Evolutionary conservation across 2,113 vertebrate genomes (phyloP).

Genomic region (Notarius quadriscutis): DNA sequence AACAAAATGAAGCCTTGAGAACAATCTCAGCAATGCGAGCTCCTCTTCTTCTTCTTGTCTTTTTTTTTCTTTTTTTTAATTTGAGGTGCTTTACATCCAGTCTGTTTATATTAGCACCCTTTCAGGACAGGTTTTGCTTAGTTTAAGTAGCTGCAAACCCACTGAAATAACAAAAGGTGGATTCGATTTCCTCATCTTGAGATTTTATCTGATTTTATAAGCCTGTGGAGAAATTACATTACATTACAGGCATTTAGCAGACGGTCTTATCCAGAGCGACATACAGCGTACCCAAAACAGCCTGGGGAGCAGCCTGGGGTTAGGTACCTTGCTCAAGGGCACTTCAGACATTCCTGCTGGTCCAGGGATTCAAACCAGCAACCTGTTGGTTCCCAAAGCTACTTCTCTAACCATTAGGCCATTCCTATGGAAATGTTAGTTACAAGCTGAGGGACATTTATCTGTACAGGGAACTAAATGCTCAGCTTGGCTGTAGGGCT

Average conservation of each 20-base stretch:
- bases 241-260: too few relatives aligned
- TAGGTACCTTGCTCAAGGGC: too few relatives aligned
- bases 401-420: too few relatives aligned
- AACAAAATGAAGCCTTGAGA: background rate
- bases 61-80: too few relatives aligned
- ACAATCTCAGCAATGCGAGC: background rate
- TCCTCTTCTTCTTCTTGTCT: too few relatives aligned
- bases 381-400: too few relatives aligned
- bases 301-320: too few relatives aligned
- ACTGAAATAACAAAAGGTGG: background rate
- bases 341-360: too few relatives aligned
- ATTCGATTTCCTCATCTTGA: background rate
- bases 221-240: too few relatives aligned
- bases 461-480: background rate
- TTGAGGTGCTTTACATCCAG: background rate
- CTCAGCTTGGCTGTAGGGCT: background rate
- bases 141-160: background rate
- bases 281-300: too few relatives aligned
- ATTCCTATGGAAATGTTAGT: background rate
- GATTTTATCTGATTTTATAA: background rate
- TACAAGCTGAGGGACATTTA: background rate
- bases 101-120: background rate
- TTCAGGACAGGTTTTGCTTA: background rate
- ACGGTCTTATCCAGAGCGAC: too few relatives aligned
- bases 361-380: too few relatives aligned